Percentiles rank a stretch among this genome's conserved stretches.
phyloP scores from a whole-genome alignment of 2,797 vertebrate genomes.

The Micropoecilia bifurca region DNA sequence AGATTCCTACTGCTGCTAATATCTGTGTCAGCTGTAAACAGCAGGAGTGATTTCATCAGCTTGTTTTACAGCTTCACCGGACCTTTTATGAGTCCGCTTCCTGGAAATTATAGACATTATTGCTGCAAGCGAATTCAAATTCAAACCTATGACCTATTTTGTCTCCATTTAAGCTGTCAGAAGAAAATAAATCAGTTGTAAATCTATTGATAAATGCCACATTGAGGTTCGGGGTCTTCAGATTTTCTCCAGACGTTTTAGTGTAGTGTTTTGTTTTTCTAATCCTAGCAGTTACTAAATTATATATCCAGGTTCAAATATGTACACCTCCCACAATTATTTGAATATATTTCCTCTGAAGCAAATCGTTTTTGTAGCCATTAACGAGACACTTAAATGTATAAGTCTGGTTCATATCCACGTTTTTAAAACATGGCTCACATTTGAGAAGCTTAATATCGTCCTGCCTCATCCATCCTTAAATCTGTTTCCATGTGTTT shows the following conservation, averaged over 20 bases:
- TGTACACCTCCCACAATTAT: background rate
- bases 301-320: background rate
- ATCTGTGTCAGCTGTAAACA: slow-evolving; percentile 52
- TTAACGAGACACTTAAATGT: background rate
- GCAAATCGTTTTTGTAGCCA: background rate
- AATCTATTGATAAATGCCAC: background rate
- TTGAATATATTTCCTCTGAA: background rate
- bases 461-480: background rate
- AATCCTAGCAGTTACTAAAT: background rate
- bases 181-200: background rate
- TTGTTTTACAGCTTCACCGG: slow-evolving; percentile 28
- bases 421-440: background rate
- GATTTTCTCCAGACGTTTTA: background rate
- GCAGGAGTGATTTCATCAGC: slow-evolving; percentile 11
- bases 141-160: background rate
- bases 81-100: slow-evolving; percentile 18
- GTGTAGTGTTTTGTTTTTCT: too few species aligned
- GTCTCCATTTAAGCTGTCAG: background rate
- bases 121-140: slow-evolving; percentile 1
- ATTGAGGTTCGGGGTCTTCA: background rate
- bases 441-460: background rate
- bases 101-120: slow-evolving; percentile 1
- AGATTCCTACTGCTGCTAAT: slow-evolving; percentile 29
- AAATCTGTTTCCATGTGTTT: background rate
- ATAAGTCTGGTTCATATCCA: background rate